A percentile compares a stretch with the other conserved stretches of the same genome.
phyloP scores from a whole-genome alignment of 2,113 vertebrate species.

The Sinocyclocheilus rhinocerous region DNA sequence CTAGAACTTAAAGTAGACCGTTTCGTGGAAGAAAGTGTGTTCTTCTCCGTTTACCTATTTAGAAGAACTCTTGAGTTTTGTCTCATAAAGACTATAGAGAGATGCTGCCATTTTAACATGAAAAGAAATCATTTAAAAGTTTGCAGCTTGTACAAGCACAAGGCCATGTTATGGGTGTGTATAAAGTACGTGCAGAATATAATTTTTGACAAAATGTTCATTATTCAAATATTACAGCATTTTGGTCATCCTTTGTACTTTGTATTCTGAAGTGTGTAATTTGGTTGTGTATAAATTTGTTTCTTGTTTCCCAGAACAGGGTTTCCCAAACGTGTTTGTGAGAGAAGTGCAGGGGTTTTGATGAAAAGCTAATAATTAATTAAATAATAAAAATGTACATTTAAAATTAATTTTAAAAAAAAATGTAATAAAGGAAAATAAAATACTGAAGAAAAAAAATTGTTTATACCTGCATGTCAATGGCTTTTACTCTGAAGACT shows the following conservation, averaged over 20 bases:
- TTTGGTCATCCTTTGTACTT: neutral
- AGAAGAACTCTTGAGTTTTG: neutral
- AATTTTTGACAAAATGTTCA: neutral
- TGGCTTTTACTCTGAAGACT: no score
- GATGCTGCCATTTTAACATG: neutral
- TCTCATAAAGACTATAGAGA: neutral
- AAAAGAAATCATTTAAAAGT: neutral
- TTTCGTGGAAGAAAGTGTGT: slow-evolving; percentile 3
- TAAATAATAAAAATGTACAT: neutral
- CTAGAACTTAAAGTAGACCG: neutral
- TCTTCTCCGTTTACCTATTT: neutral
- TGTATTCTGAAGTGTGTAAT: neutral
- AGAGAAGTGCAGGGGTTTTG: no score
- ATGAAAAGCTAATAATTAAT: neutral
- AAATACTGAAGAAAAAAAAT: no score
- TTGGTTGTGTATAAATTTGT: neutral
- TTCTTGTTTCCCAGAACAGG: neutral
- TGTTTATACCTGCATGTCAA: no score
- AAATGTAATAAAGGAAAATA: no score
- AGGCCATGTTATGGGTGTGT: neutral
- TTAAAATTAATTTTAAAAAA: no score
- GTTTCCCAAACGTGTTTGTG: no score
- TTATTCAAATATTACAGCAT: neutral
- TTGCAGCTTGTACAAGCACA: neutral
- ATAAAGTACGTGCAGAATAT: neutral